phyloP scores from a whole-genome alignment of 2,888 invertebrate species.

The Megamerina dolium region DNA sequence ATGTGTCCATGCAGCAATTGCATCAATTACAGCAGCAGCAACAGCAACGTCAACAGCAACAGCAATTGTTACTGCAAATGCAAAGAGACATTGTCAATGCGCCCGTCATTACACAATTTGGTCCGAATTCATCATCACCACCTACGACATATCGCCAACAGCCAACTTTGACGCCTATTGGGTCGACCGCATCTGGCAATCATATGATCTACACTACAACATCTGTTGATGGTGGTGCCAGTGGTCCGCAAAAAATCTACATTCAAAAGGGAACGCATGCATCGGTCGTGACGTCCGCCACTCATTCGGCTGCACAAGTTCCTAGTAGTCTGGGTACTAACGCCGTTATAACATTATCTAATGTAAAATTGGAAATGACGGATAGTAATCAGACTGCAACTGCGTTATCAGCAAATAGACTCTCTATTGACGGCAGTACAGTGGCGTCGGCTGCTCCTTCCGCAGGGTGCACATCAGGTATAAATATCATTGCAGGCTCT shows the following conservation, averaged over 20 bases:
- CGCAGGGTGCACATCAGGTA: conserved; percentile 27
- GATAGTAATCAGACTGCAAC: conserved; percentile 21
- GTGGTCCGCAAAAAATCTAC: conserved; percentile 38
- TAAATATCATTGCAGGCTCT: conserved; percentile 39
- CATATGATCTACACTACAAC: conserved; percentile 44
- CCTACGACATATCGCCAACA: conserved; percentile 24
- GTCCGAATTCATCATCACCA: conserved; percentile 22
- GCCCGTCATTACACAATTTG: conserved; percentile 32
- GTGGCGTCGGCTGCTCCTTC: conserved; percentile 13
- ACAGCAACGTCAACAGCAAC: conserved; percentile 27
- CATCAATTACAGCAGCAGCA: conserved; percentile 26
- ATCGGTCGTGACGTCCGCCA: conserved; percentile 15
- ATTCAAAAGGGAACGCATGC: conserved; percentile 36
- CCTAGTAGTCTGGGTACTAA: conserved; percentile 35
- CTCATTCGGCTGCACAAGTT: conserved; percentile 22
- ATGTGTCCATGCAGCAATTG: conserved; percentile 32
- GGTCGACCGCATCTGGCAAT: conserved; percentile 34
- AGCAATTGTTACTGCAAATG: conserved; percentile 36
- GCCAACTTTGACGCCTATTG: conserved; percentile 34
- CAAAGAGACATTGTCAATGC: conserved; percentile 35
- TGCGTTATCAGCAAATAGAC: conserved; percentile 9
- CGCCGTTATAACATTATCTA: conserved; percentile 40
- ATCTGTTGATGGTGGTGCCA: conserved; percentile 29
- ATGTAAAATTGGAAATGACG: conserved; percentile 41
- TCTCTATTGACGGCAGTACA: conserved; percentile 18